phyloP scores from a whole-genome alignment of 1,140 invertebrate species.

The Hylaeus volcanicus region DNA sequence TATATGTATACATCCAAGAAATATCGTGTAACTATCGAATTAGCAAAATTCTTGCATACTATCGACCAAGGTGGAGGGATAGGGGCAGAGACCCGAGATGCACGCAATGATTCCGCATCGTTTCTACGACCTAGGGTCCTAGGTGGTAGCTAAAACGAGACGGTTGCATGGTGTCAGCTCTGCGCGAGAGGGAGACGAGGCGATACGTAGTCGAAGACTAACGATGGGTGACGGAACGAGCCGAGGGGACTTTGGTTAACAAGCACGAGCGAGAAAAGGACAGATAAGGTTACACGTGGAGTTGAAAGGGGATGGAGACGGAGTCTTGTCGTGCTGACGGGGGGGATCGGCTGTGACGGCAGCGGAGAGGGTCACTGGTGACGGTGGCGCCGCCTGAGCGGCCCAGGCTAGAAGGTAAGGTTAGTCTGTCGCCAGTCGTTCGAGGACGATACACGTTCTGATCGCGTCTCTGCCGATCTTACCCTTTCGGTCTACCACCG shows the following conservation, averaged over 20 bases:
- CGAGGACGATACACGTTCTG: conserved; percentile 64
- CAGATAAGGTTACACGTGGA: neutral
- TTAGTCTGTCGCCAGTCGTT: conserved; percentile 74
- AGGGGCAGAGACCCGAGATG: conserved; percentile 32
- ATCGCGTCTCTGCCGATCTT: conserved; percentile 36
- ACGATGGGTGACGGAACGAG: conserved; percentile 44
- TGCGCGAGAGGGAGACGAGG: neutral
- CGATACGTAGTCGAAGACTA: conserved; percentile 37
- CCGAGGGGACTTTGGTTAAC: conserved; percentile 27
- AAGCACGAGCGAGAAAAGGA: conserved; percentile 26
- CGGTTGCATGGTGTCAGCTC: neutral
- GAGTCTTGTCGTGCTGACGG: conserved; percentile 35
- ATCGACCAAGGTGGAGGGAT: conserved; percentile 1
- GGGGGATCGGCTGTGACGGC: conserved; percentile 43
- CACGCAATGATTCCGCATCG: conserved; percentile 49
- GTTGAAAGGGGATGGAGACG: conserved; percentile 52
- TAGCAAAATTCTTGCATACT: conserved; percentile 45
- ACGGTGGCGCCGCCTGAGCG: conserved; percentile 71
- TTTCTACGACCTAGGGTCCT: conserved; percentile 28
- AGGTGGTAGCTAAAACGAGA: conserved; percentile 27
- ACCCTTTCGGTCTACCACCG: conserved; percentile 8
- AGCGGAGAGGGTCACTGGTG: conserved; percentile 30
- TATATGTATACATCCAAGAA: neutral
- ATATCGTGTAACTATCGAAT: conserved; percentile 44
- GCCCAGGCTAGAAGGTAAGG: conserved; percentile 65